Percentiles rank a stretch among this genome's conserved stretches.
Conservation (phyloP, 2,888 invertebrate species). For the Cerceris rybyensis region DNA sequence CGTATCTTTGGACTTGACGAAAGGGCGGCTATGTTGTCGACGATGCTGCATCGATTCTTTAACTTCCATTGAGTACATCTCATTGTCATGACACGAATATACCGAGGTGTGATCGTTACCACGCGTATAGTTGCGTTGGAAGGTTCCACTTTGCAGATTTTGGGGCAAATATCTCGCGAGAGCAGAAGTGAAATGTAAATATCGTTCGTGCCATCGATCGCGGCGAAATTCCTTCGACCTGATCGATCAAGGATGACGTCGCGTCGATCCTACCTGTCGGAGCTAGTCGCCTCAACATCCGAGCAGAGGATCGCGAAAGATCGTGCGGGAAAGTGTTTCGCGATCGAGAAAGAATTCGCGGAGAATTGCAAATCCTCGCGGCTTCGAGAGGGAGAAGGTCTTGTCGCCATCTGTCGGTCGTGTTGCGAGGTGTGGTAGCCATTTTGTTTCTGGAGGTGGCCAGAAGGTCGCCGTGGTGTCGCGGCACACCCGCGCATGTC, state of each 20-base stretch:
- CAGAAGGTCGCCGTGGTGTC: constrained; percentile 82
- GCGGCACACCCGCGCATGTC: constrained; percentile 83
- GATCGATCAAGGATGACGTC: neutral
- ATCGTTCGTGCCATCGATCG: neutral
- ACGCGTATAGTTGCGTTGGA: too few relatives aligned
- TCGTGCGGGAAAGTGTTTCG: neutral
- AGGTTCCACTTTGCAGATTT: too few relatives aligned
- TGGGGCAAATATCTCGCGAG: too few relatives aligned
- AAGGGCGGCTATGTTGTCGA: too few relatives aligned
- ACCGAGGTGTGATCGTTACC: too few relatives aligned
- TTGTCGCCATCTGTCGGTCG: constrained; percentile 81
- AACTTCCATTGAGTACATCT: too few relatives aligned
- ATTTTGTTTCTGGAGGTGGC: constrained; percentile 85
- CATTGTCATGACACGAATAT: too few relatives aligned
- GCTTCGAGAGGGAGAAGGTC: constrained; percentile 15
- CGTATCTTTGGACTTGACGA: too few relatives aligned
- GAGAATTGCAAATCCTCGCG: neutral
- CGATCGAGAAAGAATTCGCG: neutral
- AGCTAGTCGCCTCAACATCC: too few relatives aligned
- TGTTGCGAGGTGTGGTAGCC: constrained; percentile 81
- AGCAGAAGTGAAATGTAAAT: neutral
- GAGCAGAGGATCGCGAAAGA: neutral
- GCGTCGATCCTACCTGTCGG: neutral
- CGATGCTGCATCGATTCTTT: too few relatives aligned
- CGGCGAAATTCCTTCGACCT: neutral